Base-by-base conservation (phyloP, 2,888 invertebrate genomes). In the Aplocera efformata region DNA sequence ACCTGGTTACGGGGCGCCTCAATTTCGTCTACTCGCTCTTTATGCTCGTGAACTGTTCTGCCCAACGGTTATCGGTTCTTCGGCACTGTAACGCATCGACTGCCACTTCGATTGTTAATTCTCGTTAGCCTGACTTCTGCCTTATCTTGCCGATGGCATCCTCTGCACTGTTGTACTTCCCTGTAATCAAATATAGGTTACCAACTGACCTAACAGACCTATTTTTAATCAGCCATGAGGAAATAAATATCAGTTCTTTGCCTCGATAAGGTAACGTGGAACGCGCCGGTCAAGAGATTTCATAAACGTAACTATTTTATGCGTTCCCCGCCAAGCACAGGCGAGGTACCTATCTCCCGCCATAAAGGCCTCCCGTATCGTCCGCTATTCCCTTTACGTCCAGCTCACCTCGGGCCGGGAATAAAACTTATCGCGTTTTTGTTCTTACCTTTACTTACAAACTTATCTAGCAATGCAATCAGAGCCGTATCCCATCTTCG, bases 401-500 rank as follows among this genome's bases (percentile, higher is more conserved):
- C 62, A 42, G 53, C 61, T 63, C 70, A 72, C 72, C 70, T 71
- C 67, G 57, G 57, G 43, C 64, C 58, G 57, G 51, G 45, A 75
- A 79, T 79, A 79, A 79, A 79, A 77, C 74, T 80, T 79, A 80
- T 79, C 79, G 66, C 63, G 50, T 58, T 62, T 58, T 65, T 63
- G 67, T 53, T 61, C 61, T 62, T 69, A 67, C 70, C 63, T 69
- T 69, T 54, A 40, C 33, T 3, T 24, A 25, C 50, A 39, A 41
- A 47, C 44, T 30, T 47, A 46, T 11, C 17, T n/a, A 10, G n/a
- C 32, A 29, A 26, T 24, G 11, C 17, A 13, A 17, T 23, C 23
- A 8, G 17, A 22, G 11, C 37, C 31, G 44, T 44, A 27, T 3
- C 11, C 33, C 42, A 32, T 51, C 23, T 8, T n/a, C 3, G 39